Base-by-base conservation (phyloP, 2,888 invertebrate species). In the Metalampra italica region DNA sequence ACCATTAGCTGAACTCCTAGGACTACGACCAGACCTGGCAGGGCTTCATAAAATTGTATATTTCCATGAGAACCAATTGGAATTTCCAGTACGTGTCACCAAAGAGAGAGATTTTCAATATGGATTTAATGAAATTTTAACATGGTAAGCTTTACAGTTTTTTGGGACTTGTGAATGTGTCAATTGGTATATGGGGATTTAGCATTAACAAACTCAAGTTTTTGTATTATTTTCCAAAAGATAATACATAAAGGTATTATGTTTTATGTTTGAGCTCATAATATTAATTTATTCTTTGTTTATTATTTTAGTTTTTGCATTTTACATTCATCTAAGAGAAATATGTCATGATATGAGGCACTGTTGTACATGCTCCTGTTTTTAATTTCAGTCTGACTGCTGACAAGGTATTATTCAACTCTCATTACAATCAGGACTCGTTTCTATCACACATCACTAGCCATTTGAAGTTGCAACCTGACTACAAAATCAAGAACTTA, bases 31-130 rank as follows among this genome's bases (percentile, higher is more conserved):
- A 2, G 93, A 94, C 71, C 77, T 95, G 40, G 77, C 74, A 0
- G 59, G 58, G 0, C 75, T 91, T 32, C 87, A 88, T 36, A 95
- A 94, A 77, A 87, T 94, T 15, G 81, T 95, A 0, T 95, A 94
- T 66, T 95, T 95, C 63, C 95, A 95, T 71, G 95, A 95, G 75
- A 95, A 95, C 72, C 94, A 95, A 68, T 75, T 95, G 29, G 87
- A 92, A 0, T 95, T 94, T 78, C 94, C 95, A 0, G 91, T 93
- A 11, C 85, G 91, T 44, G 88, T 92, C 49, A 86, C 91, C 1
- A 92, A 94, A 64, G 90, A 92, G 40, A 79, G 94, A 52, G 94
- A 95, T 72, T 93, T 94, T 56, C 94, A 95, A 70, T 95, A 92
- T 78, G 94, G 94, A 1, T 92, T 94, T 56, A 95, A 94, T 78